phyloP scores from a whole-genome alignment of 2,888 invertebrate species.

The Stenichneumon culpator region DNA sequence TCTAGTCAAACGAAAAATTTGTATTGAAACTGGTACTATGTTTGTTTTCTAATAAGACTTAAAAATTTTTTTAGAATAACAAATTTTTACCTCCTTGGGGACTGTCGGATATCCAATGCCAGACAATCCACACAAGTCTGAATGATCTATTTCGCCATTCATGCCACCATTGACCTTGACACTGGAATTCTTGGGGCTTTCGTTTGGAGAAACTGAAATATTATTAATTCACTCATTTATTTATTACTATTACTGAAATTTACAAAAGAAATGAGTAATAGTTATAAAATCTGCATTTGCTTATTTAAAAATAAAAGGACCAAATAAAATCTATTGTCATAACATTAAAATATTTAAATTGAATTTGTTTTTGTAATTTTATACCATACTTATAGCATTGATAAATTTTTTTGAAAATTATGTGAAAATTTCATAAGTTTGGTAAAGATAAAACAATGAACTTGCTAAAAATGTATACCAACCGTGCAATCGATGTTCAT shows the following conservation, averaged over 20 bases:
- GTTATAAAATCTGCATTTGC: no score
- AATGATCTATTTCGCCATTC: conserved; percentile 86
- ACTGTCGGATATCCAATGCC: conserved; percentile 89
- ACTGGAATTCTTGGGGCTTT: background rate
- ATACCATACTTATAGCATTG: background rate
- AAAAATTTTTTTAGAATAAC: background rate
- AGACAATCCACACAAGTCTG: conserved; percentile 89
- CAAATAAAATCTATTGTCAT: no score
- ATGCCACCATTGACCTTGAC: conserved; percentile 78
- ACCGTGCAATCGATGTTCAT: conserved; percentile 3
- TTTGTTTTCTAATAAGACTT: background rate
- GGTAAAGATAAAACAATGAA: background rate
- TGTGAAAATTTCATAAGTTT: background rate
- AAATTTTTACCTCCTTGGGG: conserved; percentile 87
- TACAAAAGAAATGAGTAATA: no score
- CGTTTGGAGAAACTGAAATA: conserved; percentile 10
- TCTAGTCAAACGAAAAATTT: conserved; percentile 79
- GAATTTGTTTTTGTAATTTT: no score
- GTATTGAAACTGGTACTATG: background rate
- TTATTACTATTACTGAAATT: background rate
- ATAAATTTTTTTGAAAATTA: background rate
- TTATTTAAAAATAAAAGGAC: background rate
- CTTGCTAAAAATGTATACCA: background rate
- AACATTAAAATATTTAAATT: background rate
- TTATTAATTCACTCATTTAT: background rate